These are phyloP conservation scores for Pseudomugil gertrudae DNA, from an alignment of 2,797 vertebrate species.

Conservation along the genomic window DNA sequence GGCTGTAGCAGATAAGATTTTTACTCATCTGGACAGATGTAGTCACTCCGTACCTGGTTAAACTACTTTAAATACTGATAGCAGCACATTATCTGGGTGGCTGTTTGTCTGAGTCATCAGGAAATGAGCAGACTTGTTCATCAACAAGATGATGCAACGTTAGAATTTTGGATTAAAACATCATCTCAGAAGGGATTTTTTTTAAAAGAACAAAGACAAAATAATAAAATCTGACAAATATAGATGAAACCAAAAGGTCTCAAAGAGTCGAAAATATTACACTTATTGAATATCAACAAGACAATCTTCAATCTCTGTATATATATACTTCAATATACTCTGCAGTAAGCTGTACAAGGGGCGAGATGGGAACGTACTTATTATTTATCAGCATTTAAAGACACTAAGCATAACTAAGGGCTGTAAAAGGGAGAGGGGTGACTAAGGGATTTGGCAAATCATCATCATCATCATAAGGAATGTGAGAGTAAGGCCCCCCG, in stretches of 20 bases:
- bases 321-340: conserved; percentile 6
- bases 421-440: not conserved
- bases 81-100: conserved; percentile 54
- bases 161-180: conserved; percentile 34
- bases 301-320: conserved; percentile 68
- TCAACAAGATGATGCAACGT: conserved; percentile 22
- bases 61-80: conserved; percentile 47
- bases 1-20: conserved; percentile 30
- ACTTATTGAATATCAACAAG: conserved; percentile 86
- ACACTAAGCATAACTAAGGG: conserved; percentile 1
- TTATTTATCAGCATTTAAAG: conserved; percentile 9
- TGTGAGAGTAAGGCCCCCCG: conserved; percentile 59
- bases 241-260: conserved; percentile 72
- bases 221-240: conserved; percentile 45
- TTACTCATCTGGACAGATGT: conserved; percentile 25
- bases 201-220: not conserved
- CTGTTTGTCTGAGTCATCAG: conserved; percentile 22
- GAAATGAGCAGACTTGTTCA: conserved; percentile 1
- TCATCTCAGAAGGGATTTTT: conserved; percentile 38
- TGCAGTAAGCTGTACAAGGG: conserved; percentile 52
- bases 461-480: conserved; percentile 58
- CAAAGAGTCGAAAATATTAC: conserved; percentile 76
- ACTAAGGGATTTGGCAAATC: conserved; percentile 51
- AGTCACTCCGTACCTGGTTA: conserved; percentile 54
- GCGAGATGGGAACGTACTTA: conserved; percentile 32